A percentile compares a stretch with the other conserved stretches of the same genome.
phyloP scores from a whole-genome alignment of 2,888 invertebrate species.

The Caenorhabditis sulstoni region DNA sequence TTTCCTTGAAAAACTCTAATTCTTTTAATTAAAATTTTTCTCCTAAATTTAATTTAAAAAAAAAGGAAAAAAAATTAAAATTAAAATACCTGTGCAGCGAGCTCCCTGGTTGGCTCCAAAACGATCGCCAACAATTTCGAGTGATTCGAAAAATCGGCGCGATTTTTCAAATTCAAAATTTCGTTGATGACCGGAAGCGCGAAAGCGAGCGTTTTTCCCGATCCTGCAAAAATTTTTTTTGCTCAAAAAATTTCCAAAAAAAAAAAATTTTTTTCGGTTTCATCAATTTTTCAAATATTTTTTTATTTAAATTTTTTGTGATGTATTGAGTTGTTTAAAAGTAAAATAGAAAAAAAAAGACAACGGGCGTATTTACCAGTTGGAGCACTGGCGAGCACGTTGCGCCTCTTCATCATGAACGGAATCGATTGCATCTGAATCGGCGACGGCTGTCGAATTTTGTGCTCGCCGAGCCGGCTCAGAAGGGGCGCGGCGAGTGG shows the following conservation, averaged over 20 bases:
- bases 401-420: conserved; percentile 86
- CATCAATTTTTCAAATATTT: not conserved
- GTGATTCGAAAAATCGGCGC: conserved; percentile 79
- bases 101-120: conserved; percentile 93
- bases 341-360: not conserved
- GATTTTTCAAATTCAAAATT: conserved; percentile 81
- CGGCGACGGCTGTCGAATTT: conserved; percentile 86
- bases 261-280: not conserved
- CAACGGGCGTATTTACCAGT: too few species aligned
- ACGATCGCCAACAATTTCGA: conserved; percentile 86
- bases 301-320: not conserved
- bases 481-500: conserved; percentile 49
- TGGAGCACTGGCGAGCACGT: conserved; percentile 94
- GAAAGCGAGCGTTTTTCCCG: conserved; percentile 97
- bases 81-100: conserved; percentile 87
- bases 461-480: conserved; percentile 39
- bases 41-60: too few species aligned
- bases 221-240: conserved; percentile 83
- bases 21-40: not conserved
- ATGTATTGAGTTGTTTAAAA: not conserved
- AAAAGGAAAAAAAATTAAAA: too few species aligned
- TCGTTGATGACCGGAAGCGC: conserved; percentile 90
- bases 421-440: conserved; percentile 95
- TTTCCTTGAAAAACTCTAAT: not conserved
- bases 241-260: not conserved